These are phyloP conservation scores for Torymus aiolomorphi DNA, from an alignment of 2,888 invertebrate species.

Conservation along the genomic window DNA sequence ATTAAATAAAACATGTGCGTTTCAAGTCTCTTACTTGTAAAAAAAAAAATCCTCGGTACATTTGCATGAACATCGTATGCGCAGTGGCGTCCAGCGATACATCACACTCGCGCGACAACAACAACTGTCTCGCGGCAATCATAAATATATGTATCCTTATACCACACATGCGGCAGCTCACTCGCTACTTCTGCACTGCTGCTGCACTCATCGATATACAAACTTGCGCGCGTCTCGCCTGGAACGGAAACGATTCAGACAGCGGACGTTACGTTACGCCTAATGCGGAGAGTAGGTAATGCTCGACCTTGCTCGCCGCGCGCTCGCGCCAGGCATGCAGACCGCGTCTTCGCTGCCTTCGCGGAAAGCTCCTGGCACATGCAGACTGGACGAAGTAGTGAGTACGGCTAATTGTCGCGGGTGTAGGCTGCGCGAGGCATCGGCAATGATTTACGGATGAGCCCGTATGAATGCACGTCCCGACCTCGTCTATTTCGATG, in stretches of 20 bases:
- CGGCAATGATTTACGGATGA: constrained; percentile 49
- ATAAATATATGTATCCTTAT: too few relatives aligned
- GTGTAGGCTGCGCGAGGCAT: constrained; percentile 29
- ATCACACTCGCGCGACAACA: too few relatives aligned
- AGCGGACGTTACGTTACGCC: constrained; percentile 62
- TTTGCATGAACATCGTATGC: too few relatives aligned
- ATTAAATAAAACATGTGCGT: too few relatives aligned
- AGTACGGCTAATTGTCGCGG: constrained; percentile 46
- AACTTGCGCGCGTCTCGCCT: neutral
- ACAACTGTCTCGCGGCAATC: too few relatives aligned
- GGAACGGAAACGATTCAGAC: constrained; percentile 68
- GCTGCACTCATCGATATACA: too few relatives aligned
- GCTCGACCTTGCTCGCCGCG: too few relatives aligned
- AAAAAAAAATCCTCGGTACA: too few relatives aligned
- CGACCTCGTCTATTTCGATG: constrained; percentile 48
- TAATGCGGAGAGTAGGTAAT: constrained; percentile 8
- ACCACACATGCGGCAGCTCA: too few relatives aligned
- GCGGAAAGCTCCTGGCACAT: constrained; percentile 63
- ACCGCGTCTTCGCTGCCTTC: constrained; percentile 66
- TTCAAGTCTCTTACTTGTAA: too few relatives aligned
- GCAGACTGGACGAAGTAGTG: neutral
- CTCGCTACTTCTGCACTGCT: too few relatives aligned
- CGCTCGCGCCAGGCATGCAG: constrained; percentile 61
- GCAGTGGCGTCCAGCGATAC: too few relatives aligned
- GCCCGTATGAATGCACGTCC: constrained; percentile 13